These are phyloP conservation scores for Busseola fusca DNA, from an alignment of 2,888 invertebrate genomes.

Conservation along the genomic window DNA sequence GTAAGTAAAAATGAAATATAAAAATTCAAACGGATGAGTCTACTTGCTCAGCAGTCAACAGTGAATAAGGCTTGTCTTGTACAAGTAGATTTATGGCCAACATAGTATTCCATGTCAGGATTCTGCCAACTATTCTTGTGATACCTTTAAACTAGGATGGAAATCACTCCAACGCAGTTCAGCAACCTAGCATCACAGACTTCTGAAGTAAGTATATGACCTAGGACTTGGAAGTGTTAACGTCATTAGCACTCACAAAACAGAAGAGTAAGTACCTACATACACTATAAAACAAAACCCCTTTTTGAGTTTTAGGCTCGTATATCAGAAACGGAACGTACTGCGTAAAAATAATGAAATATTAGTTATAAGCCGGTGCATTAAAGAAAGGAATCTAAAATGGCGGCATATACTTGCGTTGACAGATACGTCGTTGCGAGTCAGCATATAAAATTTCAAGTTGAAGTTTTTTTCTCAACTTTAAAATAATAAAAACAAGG, in stretches of 20 bases:
- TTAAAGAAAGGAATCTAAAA: too few species aligned
- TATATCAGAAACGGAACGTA: not conserved
- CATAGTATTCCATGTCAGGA: not conserved
- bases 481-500: too few species aligned
- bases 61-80: not conserved
- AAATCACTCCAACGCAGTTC: not conserved
- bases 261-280: not conserved
- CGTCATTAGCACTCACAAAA: not conserved
- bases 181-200: not conserved
- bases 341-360: not conserved
- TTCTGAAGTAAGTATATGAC: not conserved
- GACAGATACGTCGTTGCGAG: too few species aligned
- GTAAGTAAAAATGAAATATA: too few species aligned
- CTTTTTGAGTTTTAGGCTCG: not conserved
- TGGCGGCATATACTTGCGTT: too few species aligned
- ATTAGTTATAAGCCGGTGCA: too few species aligned
- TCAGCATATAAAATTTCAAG: too few species aligned
- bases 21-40: not conserved
- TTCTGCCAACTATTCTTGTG: not conserved
- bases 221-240: not conserved
- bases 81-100: constrained; percentile 2
- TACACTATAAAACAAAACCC: not conserved
- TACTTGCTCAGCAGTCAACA: not conserved
- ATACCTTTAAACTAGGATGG: not conserved
- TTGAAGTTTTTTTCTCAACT: too few species aligned